phyloP scores from a whole-genome alignment of 2,888 invertebrate genomes.

The Rhamphomyia laevipes region DNA sequence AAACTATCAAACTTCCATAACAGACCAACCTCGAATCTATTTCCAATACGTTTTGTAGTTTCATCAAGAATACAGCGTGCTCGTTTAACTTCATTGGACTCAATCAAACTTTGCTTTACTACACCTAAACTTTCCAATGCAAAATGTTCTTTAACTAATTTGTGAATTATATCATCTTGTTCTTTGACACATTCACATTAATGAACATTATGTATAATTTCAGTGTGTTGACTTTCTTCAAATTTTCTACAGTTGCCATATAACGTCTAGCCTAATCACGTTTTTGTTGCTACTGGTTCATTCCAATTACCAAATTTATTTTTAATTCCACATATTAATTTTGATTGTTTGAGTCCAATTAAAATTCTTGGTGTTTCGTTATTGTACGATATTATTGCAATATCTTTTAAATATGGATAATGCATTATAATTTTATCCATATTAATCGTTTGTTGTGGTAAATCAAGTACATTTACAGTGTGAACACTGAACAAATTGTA shows the following conservation, averaged over 20 bases:
- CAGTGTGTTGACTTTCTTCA: too few relatives aligned
- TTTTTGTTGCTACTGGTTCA: slow-evolving; percentile 5
- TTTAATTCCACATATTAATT: not conserved
- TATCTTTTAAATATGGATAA: slow-evolving; percentile 3
- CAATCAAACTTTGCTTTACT: not conserved
- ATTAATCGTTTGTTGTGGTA: slow-evolving; percentile 1
- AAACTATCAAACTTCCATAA: slow-evolving; percentile 16
- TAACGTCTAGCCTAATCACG: slow-evolving; percentile 7
- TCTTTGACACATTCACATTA: not conserved
- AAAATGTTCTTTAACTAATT: slow-evolving; percentile 6
- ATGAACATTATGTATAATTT: slow-evolving; percentile 5
- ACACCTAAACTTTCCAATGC: slow-evolving; percentile 3
- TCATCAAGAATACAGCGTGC: slow-evolving; percentile 9
- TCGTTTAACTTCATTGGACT: slow-evolving; percentile 8
- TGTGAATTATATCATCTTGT: slow-evolving; percentile 4
- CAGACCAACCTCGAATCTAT: slow-evolving; percentile 15
- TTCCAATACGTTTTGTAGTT: slow-evolving; percentile 9
- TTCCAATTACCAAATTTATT: slow-evolving; percentile 1
- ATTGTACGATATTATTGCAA: slow-evolving; percentile 10
- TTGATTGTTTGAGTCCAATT: slow-evolving; percentile 6
- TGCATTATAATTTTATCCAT: not conserved
- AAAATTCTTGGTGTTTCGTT: slow-evolving; percentile 7
- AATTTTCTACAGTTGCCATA: not conserved
- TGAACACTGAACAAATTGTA: not conserved
- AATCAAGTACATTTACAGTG: not conserved